Evolutionary conservation across 2,113 vertebrate genomes (phyloP).

Genomic region (Argyrosomus japonicus): DNA sequence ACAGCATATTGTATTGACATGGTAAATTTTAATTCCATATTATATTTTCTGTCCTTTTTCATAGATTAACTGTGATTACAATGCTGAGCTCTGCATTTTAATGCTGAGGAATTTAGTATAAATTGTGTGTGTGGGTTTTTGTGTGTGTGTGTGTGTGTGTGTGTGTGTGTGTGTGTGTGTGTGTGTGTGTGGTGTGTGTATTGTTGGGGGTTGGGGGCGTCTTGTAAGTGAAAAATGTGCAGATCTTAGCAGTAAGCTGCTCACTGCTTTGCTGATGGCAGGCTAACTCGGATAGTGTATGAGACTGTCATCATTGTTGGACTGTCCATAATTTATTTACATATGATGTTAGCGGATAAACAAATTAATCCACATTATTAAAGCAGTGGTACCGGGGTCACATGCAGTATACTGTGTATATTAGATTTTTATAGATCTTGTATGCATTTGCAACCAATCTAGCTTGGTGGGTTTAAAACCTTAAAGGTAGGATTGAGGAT

Average conservation of each 20-base stretch:
- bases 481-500: background rate
- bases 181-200: background rate
- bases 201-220: background rate
- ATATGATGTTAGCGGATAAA: slow-evolving; percentile 37
- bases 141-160: slow-evolving; percentile 14
- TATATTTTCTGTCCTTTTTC: slow-evolving; percentile 4
- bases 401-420: background rate
- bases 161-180: background rate
- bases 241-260: slow-evolving; percentile 57
- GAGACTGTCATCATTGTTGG: slow-evolving; percentile 29
- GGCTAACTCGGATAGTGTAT: slow-evolving; percentile 45
- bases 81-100: slow-evolving; percentile 18
- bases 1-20: background rate
- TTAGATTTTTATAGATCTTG: background rate
- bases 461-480: background rate
- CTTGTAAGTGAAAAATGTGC: slow-evolving; percentile 68
- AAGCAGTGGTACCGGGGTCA: background rate
- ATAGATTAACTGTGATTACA: slow-evolving; percentile 27
- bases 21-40: slow-evolving; percentile 14
- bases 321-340: slow-evolving; percentile 46
- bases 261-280: slow-evolving; percentile 44
- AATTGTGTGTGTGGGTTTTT: background rate
- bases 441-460: background rate
- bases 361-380: slow-evolving; percentile 30
- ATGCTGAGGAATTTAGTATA: slow-evolving; percentile 23